Evolutionary conservation across 1,140 invertebrate species (phyloP).

Genomic region (Magallana ariakensis): DNA sequence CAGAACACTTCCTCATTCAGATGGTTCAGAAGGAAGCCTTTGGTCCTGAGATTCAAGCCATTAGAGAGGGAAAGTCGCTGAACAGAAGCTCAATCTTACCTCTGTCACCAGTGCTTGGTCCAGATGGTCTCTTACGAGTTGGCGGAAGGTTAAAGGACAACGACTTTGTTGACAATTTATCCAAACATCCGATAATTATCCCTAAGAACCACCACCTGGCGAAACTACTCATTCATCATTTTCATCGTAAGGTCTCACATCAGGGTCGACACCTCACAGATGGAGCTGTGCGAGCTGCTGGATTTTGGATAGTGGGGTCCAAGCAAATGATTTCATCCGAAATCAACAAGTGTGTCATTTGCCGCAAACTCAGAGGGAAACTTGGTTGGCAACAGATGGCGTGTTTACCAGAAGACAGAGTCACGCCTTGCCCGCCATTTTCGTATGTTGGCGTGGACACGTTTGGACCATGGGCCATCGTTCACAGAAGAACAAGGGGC

Average conservation of each 20-base stretch:
- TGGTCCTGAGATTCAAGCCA: background rate
- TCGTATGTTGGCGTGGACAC: conserved; percentile 47
- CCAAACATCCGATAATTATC: conserved; percentile 61
- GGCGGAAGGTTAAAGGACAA: conserved; percentile 55
- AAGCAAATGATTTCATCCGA: conserved; percentile 49
- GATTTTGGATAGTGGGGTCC: conserved; percentile 63
- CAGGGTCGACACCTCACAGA: conserved; percentile 58
- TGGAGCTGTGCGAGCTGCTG: conserved; percentile 53
- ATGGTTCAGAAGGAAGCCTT: background rate
- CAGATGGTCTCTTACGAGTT: conserved; percentile 57
- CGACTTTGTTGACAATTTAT: background rate
- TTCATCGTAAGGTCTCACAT: conserved; percentile 56
- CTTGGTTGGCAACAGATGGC: conserved; percentile 49
- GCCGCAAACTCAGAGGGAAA: conserved; percentile 42
- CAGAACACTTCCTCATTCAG: conserved; percentile 10
- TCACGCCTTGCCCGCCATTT: conserved; percentile 42
- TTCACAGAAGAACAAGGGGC: conserved; percentile 37
- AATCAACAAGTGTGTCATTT: conserved; percentile 54
- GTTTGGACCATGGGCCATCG: conserved; percentile 47
- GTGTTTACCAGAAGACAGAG: conserved; percentile 49
- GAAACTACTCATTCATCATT: conserved; percentile 52
- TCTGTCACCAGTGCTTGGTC: conserved; percentile 57
- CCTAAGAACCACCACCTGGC: conserved; percentile 48
- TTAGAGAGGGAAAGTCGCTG: background rate
- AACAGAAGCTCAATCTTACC: conserved; percentile 25